phyloP scores from a whole-genome alignment of 2,797 vertebrate genomes.

The Thalassophryne amazonica region DNA sequence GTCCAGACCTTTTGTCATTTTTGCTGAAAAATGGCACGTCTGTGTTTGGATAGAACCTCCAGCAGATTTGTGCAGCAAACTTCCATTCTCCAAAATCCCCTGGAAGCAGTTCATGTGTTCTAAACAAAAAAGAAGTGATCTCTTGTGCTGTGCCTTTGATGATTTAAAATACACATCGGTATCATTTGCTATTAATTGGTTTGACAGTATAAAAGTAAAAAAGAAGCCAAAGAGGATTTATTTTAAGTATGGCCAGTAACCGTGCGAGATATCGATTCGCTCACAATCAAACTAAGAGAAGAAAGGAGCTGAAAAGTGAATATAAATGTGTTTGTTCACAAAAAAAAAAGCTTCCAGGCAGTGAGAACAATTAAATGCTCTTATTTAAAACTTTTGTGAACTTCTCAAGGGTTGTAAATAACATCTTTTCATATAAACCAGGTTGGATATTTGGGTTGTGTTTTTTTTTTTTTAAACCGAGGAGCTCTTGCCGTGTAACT shows the following conservation, averaged over 20 bases:
- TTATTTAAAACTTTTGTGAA: no score
- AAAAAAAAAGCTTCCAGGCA: not conserved
- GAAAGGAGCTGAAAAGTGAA: not conserved
- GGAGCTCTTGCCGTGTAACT: slow-evolving; percentile 62
- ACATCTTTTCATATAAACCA: slow-evolving; percentile 50
- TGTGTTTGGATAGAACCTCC: slow-evolving; percentile 24
- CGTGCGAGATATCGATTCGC: slow-evolving; percentile 1
- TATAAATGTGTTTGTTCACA: not conserved
- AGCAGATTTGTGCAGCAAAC: slow-evolving; percentile 1
- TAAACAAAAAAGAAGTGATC: slow-evolving; percentile 11
- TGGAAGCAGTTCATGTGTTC: slow-evolving; percentile 6
- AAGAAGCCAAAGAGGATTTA: slow-evolving; percentile 1
- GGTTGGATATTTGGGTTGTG: slow-evolving; percentile 31
- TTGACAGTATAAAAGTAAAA: slow-evolving; percentile 6
- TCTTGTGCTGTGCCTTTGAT: not conserved
- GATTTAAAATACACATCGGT: slow-evolving; percentile 14
- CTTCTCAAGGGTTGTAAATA: no score
- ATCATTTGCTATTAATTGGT: slow-evolving; percentile 3
- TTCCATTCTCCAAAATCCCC: not conserved
- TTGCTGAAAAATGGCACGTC: slow-evolving; percentile 46
- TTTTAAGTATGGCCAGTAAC: slow-evolving; percentile 6
- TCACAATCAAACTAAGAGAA: not conserved
- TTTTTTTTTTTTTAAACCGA: slow-evolving; percentile 49
- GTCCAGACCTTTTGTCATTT: slow-evolving; percentile 35
- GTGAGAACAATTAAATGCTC: slow-evolving; percentile 22